Percentiles rank a stretch among this genome's conserved stretches.
These are phyloP conservation scores for Drosophila tani DNA, from an alignment of 1,140 invertebrate species.

Conservation along the genomic window DNA sequence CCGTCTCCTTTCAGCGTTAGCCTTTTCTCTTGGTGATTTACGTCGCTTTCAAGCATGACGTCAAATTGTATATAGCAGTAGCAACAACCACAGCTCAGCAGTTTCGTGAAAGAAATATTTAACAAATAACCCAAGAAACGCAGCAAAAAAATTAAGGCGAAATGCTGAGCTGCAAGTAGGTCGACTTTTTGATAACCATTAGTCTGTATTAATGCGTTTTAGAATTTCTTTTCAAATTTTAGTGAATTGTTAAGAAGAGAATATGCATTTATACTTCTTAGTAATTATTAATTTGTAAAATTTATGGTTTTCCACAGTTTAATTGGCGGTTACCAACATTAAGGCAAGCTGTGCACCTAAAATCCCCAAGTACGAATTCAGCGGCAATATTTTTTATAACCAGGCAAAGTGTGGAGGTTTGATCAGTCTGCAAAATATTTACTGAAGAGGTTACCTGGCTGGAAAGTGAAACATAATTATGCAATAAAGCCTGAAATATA, in stretches of 20 bases:
- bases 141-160: conserved; percentile 21
- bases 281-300: background rate
- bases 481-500: too few species aligned
- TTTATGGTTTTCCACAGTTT: background rate
- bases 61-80: conserved; percentile 66
- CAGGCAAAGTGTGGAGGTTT: too few species aligned
- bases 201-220: background rate
- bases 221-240: background rate
- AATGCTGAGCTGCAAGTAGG: background rate
- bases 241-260: too few species aligned
- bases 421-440: background rate
- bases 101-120: conserved; percentile 61
- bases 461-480: background rate
- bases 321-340: too few species aligned
- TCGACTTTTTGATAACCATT: conserved; percentile 16
- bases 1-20: conserved; percentile 15
- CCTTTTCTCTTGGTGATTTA: conserved; percentile 68
- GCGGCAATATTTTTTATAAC: too few species aligned
- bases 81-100: conserved; percentile 27
- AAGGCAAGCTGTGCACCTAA: too few species aligned
- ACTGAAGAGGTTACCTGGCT: background rate
- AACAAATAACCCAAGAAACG: conserved; percentile 68
- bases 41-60: conserved; percentile 77
- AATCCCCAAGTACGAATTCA: background rate
- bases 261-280: too few species aligned